Conservation (phyloP, 1,140 invertebrate species). For the Manduca sexta region DNA sequence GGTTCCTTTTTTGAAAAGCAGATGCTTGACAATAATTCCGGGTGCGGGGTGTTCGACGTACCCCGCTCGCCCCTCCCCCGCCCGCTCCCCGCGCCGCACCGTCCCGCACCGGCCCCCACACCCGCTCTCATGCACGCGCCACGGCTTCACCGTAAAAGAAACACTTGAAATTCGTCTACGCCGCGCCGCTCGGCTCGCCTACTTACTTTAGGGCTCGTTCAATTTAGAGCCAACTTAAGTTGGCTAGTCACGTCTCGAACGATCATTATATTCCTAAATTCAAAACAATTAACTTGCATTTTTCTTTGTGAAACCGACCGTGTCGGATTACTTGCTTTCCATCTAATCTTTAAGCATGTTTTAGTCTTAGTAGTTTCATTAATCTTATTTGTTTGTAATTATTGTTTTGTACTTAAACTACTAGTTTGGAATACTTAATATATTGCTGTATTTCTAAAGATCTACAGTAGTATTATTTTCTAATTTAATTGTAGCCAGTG, state of each 20-base stretch:
- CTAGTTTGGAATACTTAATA: too few relatives aligned
- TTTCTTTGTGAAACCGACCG: not conserved
- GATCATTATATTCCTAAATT: not conserved
- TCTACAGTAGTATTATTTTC: too few relatives aligned
- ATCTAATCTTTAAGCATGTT: too few relatives aligned
- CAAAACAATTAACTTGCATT: slow-evolving; percentile 1
- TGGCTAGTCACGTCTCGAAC: slow-evolving; percentile 20
- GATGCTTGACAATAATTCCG: slow-evolving; percentile 5
- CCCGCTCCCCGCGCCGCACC: too few relatives aligned
- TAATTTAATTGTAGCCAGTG: too few relatives aligned
- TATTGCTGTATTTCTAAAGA: too few relatives aligned
- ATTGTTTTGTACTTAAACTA: too few relatives aligned
- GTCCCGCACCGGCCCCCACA: too few relatives aligned
- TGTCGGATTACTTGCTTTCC: not conserved
- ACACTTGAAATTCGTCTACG: slow-evolving; percentile 51
- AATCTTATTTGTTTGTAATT: too few relatives aligned
- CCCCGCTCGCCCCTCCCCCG: too few relatives aligned
- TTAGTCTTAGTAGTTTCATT: too few relatives aligned
- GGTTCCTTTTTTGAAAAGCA: too few relatives aligned
- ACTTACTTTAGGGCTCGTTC: slow-evolving; percentile 32
- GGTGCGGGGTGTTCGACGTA: slow-evolving; percentile 4
- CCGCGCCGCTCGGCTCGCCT: slow-evolving; percentile 26
- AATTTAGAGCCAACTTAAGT: slow-evolving; percentile 21
- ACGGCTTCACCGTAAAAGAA: slow-evolving; percentile 45
- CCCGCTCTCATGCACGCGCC: slow-evolving; percentile 47